phyloP scores from a whole-genome alignment of 2,888 invertebrate genomes.

The Strigamia crassipes region DNA sequence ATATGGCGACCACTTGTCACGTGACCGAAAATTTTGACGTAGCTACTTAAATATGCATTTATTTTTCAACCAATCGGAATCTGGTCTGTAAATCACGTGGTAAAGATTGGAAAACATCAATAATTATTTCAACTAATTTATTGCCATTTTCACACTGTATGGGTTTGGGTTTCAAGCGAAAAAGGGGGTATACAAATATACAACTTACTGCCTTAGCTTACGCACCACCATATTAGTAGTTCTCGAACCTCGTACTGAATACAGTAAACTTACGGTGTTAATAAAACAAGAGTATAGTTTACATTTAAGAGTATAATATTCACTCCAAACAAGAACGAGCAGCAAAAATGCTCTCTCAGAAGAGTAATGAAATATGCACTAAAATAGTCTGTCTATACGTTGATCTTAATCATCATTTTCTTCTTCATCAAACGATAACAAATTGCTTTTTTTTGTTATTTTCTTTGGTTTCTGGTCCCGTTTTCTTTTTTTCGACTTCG shows the following conservation, averaged over 20 bases:
- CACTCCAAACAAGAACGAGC: too few species aligned
- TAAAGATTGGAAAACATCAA: conserved; percentile 24
- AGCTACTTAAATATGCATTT: conserved; percentile 48
- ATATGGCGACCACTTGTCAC: conserved; percentile 67
- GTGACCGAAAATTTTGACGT: conserved; percentile 57
- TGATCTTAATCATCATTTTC: conserved; percentile 54
- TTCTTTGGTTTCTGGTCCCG: conserved; percentile 49
- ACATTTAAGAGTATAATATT: too few species aligned
- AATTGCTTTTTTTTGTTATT: conserved; percentile 54
- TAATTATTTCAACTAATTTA: conserved; percentile 32
- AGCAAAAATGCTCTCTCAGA: too few species aligned
- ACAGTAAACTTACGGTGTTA: too few species aligned
- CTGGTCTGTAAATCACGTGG: conserved; percentile 46
- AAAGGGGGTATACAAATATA: not conserved
- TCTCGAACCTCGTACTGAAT: too few species aligned
- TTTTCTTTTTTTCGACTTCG: conserved; percentile 46
- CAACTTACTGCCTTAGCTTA: not conserved
- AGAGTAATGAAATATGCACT: too few species aligned
- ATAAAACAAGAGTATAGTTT: too few species aligned
- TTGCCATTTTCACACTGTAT: not conserved
- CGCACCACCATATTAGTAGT: not conserved
- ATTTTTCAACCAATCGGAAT: conserved; percentile 45
- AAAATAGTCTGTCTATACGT: not conserved
- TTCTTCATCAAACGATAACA: conserved; percentile 56
- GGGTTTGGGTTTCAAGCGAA: too few species aligned